Percentiles rank a stretch among this genome's conserved stretches.
Conservation (phyloP, 2,797 vertebrate species). For the Tenualosa thibaudeaui region DNA sequence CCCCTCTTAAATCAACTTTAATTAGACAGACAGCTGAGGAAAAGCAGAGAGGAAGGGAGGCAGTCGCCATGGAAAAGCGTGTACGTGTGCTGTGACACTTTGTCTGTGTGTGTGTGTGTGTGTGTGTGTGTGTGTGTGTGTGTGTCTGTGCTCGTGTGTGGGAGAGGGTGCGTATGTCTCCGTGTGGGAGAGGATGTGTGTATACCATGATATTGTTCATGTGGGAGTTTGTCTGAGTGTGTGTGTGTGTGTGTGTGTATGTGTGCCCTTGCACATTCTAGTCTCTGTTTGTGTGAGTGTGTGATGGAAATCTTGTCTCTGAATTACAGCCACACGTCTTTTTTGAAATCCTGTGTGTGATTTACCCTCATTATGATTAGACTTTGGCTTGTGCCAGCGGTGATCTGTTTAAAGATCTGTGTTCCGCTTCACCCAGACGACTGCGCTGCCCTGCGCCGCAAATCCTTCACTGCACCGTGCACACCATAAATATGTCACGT, state of each 20-base stretch:
- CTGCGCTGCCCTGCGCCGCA: neutral
- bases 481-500: slow-evolving; percentile 10
- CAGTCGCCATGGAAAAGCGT: neutral
- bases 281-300: slow-evolving; percentile 30
- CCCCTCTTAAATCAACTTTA: slow-evolving; percentile 36
- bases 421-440: neutral
- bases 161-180: slow-evolving; percentile 36
- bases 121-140: neutral
- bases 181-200: neutral
- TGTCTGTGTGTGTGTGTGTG: neutral
- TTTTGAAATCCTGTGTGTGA: slow-evolving; percentile 9
- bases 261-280: slow-evolving; percentile 18
- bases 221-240: neutral
- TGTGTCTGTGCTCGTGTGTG: slow-evolving; percentile 52
- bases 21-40: slow-evolving; percentile 8
- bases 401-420: slow-evolving; percentile 13
- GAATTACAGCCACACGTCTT: neutral
- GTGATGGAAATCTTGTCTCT: neutral
- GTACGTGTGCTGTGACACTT: neutral
- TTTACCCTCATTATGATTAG: slow-evolving; percentile 40
- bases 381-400: slow-evolving; percentile 16
- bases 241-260: slow-evolving; percentile 38
- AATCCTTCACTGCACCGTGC: neutral
- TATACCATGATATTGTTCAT: neutral
- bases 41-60: neutral